A percentile compares a stretch with the other conserved stretches of the same genome.
Evolutionary conservation across 2,113 vertebrate species (phyloP).

Genomic region (Falcunculus frontatus): DNA sequence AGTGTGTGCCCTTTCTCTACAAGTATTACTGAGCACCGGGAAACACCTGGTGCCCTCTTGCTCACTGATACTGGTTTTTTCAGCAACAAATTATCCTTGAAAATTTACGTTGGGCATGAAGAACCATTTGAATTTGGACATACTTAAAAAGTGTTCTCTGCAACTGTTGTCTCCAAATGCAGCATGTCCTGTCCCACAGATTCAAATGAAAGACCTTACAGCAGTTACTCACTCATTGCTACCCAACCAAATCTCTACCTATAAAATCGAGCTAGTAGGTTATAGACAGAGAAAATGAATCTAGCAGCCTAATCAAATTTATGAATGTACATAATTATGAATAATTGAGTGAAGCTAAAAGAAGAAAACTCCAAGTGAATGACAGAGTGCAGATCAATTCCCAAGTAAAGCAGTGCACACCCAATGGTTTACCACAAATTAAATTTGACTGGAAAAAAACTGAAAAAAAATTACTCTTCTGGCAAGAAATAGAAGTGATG

Average conservation of each 20-base stretch:
- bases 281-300: neutral
- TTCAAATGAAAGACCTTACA: neutral
- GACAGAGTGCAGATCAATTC: constrained; percentile 1
- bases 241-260: neutral
- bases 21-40: neutral
- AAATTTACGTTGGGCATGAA: neutral
- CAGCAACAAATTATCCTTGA: neutral
- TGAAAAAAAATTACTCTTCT: constrained; percentile 13
- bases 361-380: constrained; percentile 12
- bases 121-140: neutral
- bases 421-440: constrained; percentile 39
- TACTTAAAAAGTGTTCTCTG: neutral
- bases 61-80: neutral
- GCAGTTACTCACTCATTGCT: neutral
- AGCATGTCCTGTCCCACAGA: neutral
- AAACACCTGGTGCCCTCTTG: neutral
- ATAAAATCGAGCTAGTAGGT: neutral
- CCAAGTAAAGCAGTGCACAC: neutral
- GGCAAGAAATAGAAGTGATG: constrained; percentile 33
- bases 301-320: neutral
- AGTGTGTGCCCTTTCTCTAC: neutral
- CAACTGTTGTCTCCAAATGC: neutral
- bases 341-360: constrained; percentile 1
- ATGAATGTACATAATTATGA: constrained; percentile 7
- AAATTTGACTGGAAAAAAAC: constrained; percentile 14